Evolutionary conservation across 1,140 invertebrate genomes (phyloP).

Genomic region (Sinella curviseta): DNA sequence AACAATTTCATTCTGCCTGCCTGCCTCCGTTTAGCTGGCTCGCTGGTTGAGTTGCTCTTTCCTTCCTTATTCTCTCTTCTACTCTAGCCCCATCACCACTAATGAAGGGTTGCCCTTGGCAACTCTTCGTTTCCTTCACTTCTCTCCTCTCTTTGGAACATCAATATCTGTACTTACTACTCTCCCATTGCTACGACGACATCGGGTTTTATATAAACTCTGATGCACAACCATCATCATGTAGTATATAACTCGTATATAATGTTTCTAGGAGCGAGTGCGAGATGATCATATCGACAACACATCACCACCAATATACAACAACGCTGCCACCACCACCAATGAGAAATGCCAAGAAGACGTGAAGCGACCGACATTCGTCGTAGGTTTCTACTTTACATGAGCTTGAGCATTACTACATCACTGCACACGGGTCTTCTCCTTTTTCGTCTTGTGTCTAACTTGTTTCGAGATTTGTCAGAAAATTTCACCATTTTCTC

Average conservation of each 20-base stretch:
- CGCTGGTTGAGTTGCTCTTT: constrained; percentile 15
- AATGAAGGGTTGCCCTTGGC: constrained; percentile 42
- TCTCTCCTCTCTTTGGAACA: constrained; percentile 1
- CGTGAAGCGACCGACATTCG: neutral
- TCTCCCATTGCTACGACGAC: no score
- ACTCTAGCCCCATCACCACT: constrained; percentile 1
- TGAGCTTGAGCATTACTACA: no score
- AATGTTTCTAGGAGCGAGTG: no score
- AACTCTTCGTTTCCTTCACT: constrained; percentile 39
- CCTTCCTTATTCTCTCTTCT: constrained; percentile 9
- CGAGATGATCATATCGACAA: neutral
- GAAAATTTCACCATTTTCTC: constrained; percentile 15
- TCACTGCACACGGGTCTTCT: constrained; percentile 7
- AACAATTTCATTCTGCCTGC: neutral
- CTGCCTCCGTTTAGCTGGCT: neutral
- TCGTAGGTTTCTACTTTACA: no score
- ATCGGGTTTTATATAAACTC: no score
- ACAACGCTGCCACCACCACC: neutral
- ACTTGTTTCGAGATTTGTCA: constrained; percentile 10
- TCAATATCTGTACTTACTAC: no score
- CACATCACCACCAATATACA: neutral
- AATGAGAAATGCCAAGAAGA: constrained; percentile 14
- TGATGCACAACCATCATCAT: no score
- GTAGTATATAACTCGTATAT: no score
- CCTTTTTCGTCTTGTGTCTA: no score